Conservation (phyloP, 1,140 invertebrate species). For the Thaumetopoea pityocampa region DNA sequence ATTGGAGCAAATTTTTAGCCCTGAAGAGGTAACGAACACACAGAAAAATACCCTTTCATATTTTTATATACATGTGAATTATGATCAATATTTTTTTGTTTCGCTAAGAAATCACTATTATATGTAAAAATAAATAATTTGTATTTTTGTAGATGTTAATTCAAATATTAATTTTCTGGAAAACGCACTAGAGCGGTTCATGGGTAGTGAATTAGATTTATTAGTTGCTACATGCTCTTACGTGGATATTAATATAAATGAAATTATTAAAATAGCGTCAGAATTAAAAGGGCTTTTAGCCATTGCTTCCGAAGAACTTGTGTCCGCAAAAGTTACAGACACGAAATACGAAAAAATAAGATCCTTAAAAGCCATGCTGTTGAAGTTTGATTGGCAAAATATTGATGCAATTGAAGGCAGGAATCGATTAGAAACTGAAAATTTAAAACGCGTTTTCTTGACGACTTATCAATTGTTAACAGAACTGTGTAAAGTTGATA, state of each 20-base stretch:
- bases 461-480: constrained; percentile 29
- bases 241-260: constrained; percentile 10
- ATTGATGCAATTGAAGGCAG: constrained; percentile 19
- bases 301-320: constrained; percentile 3
- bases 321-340: constrained; percentile 3
- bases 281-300: constrained; percentile 18
- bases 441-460: constrained; percentile 25
- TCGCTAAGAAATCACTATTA: neutral
- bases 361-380: constrained; percentile 19
- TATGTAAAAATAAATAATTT: constrained; percentile 18
- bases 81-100: too few species aligned
- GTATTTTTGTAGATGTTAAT: constrained; percentile 41
- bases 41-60: too few species aligned
- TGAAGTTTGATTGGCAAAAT: constrained; percentile 33
- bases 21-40: too few species aligned
- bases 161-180: constrained; percentile 34
- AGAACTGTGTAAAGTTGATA: constrained; percentile 13
- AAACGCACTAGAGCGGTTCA: constrained; percentile 23
- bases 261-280: constrained; percentile 16
- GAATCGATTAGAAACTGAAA: constrained; percentile 19
- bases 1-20: too few species aligned
- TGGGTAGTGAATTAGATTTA: constrained; percentile 21
- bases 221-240: constrained; percentile 11
- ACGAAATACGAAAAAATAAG: constrained; percentile 16
- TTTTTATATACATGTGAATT: too few species aligned